These are phyloP conservation scores for Anarrhichthys ocellatus DNA, from an alignment of 2,113 vertebrate species.

Conservation along the genomic window DNA sequence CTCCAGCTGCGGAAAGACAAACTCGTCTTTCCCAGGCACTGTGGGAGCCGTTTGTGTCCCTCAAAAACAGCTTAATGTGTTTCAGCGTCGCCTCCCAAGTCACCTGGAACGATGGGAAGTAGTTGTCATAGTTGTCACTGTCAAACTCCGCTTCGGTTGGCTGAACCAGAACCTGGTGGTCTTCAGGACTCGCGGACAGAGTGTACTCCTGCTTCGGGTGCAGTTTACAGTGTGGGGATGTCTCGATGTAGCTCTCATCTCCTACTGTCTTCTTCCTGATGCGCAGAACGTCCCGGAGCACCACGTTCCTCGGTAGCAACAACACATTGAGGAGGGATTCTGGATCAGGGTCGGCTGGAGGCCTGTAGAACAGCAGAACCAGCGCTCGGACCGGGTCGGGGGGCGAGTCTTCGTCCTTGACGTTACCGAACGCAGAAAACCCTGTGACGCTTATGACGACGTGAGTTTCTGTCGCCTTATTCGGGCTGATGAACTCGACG, in stretches of 20 bases:
- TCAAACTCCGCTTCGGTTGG: constrained; percentile 43
- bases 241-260: constrained; percentile 24
- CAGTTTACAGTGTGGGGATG: constrained; percentile 35
- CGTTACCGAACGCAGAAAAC: constrained; percentile 4
- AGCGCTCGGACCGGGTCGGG: constrained; percentile 26
- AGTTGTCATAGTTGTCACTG: constrained; percentile 3
- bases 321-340: constrained; percentile 26
- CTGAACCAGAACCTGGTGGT: constrained; percentile 9
- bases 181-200: constrained; percentile 24
- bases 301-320: constrained; percentile 14
- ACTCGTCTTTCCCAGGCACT: neutral
- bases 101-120: constrained; percentile 29
- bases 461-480: constrained; percentile 25
- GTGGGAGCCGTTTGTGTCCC: neutral
- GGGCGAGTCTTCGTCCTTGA: constrained; percentile 10
- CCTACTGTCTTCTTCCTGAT: constrained; percentile 11
- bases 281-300: neutral
- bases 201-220: constrained; percentile 22
- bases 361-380: constrained; percentile 46
- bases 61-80: neutral
- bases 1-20: neutral
- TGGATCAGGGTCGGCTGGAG: neutral
- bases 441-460: constrained; percentile 21
- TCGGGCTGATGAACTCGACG: constrained; percentile 11
- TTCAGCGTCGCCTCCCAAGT: fast-evolving